These are phyloP conservation scores for Hydroisotoma schaefferi DNA, from an alignment of 2,888 invertebrate genomes.

Conservation along the genomic window DNA sequence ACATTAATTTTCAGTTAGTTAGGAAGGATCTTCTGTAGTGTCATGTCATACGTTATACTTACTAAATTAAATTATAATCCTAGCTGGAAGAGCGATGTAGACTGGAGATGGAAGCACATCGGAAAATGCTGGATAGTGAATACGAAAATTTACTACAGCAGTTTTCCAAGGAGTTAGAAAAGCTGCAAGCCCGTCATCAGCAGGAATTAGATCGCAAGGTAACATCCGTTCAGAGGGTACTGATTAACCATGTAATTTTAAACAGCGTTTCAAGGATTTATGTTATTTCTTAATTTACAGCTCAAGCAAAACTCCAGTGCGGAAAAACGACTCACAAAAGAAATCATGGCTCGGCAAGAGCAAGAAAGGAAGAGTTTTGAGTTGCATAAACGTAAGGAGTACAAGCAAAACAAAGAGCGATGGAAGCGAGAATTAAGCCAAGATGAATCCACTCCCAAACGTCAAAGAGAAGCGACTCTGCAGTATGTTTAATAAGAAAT, in stretches of 20 bases:
- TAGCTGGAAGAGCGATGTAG: conserved; percentile 92
- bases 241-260: neutral
- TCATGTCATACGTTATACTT: too few relatives aligned
- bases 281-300: conserved; percentile 55
- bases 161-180: conserved; percentile 87
- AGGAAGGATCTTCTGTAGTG: too few relatives aligned
- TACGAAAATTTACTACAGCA: conserved; percentile 88
- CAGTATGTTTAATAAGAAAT: conserved; percentile 57
- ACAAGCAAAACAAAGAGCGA: conserved; percentile 87
- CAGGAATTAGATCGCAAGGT: conserved; percentile 56
- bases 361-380: conserved; percentile 88
- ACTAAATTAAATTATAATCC: neutral
- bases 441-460: conserved; percentile 86
- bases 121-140: conserved; percentile 90
- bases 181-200: conserved; percentile 67
- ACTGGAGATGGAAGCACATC: conserved; percentile 95
- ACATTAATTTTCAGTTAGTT: too few relatives aligned
- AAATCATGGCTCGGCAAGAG: conserved; percentile 83
- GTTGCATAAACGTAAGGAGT: conserved; percentile 91
- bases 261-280: neutral
- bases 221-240: conserved; percentile 9
- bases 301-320: conserved; percentile 80
- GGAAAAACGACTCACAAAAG: conserved; percentile 90
- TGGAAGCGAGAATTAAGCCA: conserved; percentile 91
- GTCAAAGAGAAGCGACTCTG: conserved; percentile 83